Conservation (phyloP, 2,797 vertebrate species). For the Acanthurus tractus region DNA sequence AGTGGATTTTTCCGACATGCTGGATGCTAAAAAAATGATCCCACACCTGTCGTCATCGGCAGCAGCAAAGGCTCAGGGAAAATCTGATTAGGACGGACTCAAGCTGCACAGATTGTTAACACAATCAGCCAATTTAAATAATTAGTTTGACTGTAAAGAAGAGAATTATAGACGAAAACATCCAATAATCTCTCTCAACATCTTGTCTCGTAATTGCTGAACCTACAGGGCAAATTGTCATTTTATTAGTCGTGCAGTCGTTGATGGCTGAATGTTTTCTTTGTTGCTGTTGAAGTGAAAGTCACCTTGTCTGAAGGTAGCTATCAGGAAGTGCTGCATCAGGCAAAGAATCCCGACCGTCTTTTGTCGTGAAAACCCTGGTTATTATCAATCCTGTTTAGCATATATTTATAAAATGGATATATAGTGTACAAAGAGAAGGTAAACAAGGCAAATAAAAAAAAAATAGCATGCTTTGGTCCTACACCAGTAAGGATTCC, state of each 20-base stretch:
- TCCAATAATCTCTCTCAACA: constrained; percentile 58
- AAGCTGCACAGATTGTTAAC: constrained; percentile 17
- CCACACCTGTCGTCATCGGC: constrained; percentile 27
- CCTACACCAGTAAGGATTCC: no score
- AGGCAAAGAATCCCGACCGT: background rate
- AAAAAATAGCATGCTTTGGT: background rate
- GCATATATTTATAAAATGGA: background rate
- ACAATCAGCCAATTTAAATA: constrained; percentile 49
- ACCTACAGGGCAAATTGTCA: constrained; percentile 52
- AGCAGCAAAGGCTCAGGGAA: constrained; percentile 3
- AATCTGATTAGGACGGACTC: constrained; percentile 37
- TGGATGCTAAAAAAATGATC: constrained; percentile 16
- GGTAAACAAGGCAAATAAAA: background rate
- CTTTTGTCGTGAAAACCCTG: background rate
- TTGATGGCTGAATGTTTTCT: constrained; percentile 75
- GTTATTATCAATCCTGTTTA: background rate
- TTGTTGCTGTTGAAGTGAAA: constrained; percentile 67
- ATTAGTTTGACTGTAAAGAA: constrained; percentile 40
- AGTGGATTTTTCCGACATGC: constrained; percentile 19
- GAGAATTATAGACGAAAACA: constrained; percentile 21
- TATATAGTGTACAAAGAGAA: background rate
- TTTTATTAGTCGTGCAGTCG: constrained; percentile 36
- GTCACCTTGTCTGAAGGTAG: constrained; percentile 73
- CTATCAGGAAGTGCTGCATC: constrained; percentile 30
- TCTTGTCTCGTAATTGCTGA: constrained; percentile 64